Base-by-base conservation (phyloP, 2,797 vertebrate genomes). In the Hyperoplus immaculatus region DNA sequence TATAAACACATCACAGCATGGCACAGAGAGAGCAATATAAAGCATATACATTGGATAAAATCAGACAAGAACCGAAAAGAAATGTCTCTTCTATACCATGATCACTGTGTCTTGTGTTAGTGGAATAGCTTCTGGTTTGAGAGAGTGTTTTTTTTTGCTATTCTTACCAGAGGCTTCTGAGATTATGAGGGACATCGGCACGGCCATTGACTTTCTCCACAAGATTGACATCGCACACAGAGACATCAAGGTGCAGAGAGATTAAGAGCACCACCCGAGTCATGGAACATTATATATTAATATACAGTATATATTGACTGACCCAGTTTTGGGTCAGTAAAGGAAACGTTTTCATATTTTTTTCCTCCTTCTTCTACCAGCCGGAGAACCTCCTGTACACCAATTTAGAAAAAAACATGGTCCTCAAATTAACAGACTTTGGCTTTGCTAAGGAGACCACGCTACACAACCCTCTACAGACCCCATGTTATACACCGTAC, bases 401-500 rank as follows among this genome's bases (percentile, higher is more conserved):
- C 0, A 95, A 88, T n/a, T 97, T 96, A 93, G 95, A 95, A 16
- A 95, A 80, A 83, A 96, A 95, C 0, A 83, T 92, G 0, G 87
- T 97, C 50, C 97, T 99, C 75, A 99, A 99, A 83, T 96, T 99
- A 75, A 99, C 98, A 1, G 98, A 99, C 87, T 99, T 99, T 61
- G 98, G 98, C 55, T 99, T 99, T 89, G 97, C 98, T 66, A 99
- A 99, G 88, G 98, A 99, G 93, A 99, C 98, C 5, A 96, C 96
- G 0, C 85, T 97, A 50, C 97, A 98, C 83, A 99, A 98, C 81
- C 95, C 97, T 0, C 92, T 99, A 45, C 97, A 98, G 95, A 99
- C 98, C 1, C 98, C 98, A 39, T 99, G 98, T 89, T 99, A 98
- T 69, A 99, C 98, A 6, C 98, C 98, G 0, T 99, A 99, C 89